Base-by-base conservation (phyloP, 2,113 vertebrate species). In the Protobothrops mucrosquamatus region DNA sequence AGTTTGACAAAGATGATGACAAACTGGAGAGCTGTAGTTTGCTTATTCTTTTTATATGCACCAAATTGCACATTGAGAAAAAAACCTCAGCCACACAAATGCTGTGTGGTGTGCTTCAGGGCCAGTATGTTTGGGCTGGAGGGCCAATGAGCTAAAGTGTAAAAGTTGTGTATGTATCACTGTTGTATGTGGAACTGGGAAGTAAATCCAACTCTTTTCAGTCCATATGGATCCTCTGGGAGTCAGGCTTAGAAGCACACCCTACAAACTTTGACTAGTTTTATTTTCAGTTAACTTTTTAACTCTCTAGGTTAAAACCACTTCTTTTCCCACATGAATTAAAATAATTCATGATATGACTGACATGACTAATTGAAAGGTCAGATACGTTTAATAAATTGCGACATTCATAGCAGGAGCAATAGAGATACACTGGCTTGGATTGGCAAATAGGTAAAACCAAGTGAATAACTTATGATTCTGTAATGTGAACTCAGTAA, bases 371-470 rank as follows among this genome's bases (percentile, higher is more conserved):
- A 93, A 89, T 2, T 20, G 43, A 7, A 1, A 34, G 48, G 74
- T 59, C 34, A 48, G 8, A 12, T 93, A 51, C 46, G 46, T 64
- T 86, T 89, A 64, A 61, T 92, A 92, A 87, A 39, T 89, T 92
- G 59, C 22, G 34, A 20, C 3, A 51, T 29, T 86, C n/a, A 29
- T n/a, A 90, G 55, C 26, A 39, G 89, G n/a, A 61, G 55, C 29
- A 74, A 3, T 51, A 22, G 26, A 34, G 29, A 81, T 22, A 1
- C 18, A 51, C 1, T 81, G 51, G n/a, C 51, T 90, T 90, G 29
- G 24, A 57, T 14, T 57, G 29, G 24, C 55, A 90, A 64, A 52
- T 24, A 52, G 9, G 4, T 9, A 93, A 34, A 85, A 85, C 39
- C 7, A 11, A 55, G 23, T 46, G 39, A 52, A 89, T 89, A 55